phyloP scores from a whole-genome alignment of 2,888 invertebrate genomes.

The Drosophila anceps region DNA sequence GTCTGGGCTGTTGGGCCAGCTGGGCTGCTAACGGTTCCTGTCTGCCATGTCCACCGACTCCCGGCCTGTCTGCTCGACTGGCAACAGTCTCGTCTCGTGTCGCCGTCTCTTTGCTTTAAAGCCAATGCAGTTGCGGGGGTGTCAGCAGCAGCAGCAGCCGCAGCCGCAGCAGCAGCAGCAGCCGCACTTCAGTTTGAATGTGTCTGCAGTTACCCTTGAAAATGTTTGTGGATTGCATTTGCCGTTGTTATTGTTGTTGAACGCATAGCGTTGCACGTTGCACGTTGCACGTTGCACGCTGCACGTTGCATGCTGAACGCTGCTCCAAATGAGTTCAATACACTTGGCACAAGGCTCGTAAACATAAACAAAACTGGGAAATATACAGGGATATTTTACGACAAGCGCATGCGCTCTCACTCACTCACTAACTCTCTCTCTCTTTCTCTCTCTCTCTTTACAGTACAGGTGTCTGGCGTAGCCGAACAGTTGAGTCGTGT shows the following conservation, averaged over 20 bases:
- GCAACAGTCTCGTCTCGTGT: conserved; percentile 50
- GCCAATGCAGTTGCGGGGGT: conserved; percentile 11
- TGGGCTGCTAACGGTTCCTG: conserved; percentile 35
- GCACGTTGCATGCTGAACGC: conserved; percentile 21
- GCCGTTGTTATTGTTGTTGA: conserved; percentile 36
- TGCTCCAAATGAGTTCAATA: conserved; percentile 75
- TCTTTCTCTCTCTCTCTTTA: conserved; percentile 16
- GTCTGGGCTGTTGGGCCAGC: conserved; percentile 24
- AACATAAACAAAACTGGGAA: conserved; percentile 78
- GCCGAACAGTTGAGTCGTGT: conserved; percentile 32
- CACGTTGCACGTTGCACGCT: conserved; percentile 36
- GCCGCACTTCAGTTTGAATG: conserved; percentile 66
- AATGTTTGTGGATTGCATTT: conserved; percentile 50
- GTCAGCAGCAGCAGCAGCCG: conserved; percentile 13
- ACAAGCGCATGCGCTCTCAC: conserved; percentile 57
- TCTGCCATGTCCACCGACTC: conserved; percentile 16
- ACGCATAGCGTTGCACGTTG: conserved; percentile 56
- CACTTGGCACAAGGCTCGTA: conserved; percentile 63
- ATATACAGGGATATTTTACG: conserved; percentile 59
- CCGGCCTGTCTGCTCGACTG: conserved; percentile 28
- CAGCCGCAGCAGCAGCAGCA: conserved; percentile 46
- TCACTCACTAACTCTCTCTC: conserved; percentile 4
- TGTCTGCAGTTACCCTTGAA: conserved; percentile 82
- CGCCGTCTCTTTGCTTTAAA: conserved; percentile 16
- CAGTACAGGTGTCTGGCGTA: conserved; percentile 50